Conservation (phyloP, 2,888 invertebrate species). For the Zygaena filipendulae region DNA sequence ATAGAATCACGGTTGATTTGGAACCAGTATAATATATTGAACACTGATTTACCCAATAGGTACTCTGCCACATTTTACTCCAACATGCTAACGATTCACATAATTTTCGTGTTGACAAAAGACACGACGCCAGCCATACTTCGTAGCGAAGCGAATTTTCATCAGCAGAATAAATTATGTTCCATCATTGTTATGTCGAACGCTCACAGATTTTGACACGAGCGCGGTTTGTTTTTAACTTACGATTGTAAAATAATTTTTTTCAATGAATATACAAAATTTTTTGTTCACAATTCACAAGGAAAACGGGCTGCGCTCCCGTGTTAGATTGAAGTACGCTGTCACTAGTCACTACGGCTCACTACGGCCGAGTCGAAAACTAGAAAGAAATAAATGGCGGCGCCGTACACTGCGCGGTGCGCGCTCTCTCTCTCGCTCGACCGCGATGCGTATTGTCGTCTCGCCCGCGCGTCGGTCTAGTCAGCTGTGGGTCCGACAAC, state of each 20-base stretch:
- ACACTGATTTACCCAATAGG: slow-evolving; percentile 51
- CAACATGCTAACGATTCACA: slow-evolving; percentile 64
- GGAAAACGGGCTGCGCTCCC: slow-evolving; percentile 44
- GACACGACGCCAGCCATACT: slow-evolving; percentile 53
- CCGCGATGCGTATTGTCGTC: slow-evolving; percentile 20
- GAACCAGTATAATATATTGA: slow-evolving; percentile 22
- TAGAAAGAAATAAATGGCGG: slow-evolving; percentile 63
- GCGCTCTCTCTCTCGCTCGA: slow-evolving; percentile 25
- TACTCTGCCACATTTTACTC: slow-evolving; percentile 53
- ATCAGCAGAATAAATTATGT: neutral
- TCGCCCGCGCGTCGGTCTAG: slow-evolving; percentile 38
- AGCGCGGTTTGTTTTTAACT: neutral
- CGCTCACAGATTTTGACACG: slow-evolving; percentile 14
- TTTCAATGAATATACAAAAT: no score
- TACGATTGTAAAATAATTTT: no score
- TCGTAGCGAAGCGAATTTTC: slow-evolving; percentile 11
- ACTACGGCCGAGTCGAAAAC: slow-evolving; percentile 52
- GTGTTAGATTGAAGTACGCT: slow-evolving; percentile 48
- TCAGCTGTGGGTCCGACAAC: slow-evolving; percentile 62
- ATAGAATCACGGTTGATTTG: no score
- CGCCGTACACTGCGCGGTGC: slow-evolving; percentile 40
- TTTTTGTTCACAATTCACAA: slow-evolving; percentile 28
- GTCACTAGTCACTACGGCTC: slow-evolving; percentile 25
- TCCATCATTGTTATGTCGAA: slow-evolving; percentile 20
- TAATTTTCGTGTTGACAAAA: slow-evolving; percentile 60